Percentiles rank a stretch among this genome's conserved stretches.
Evolutionary conservation across 2,797 vertebrate genomes (phyloP).

Genomic region (Lemur catta): DNA sequence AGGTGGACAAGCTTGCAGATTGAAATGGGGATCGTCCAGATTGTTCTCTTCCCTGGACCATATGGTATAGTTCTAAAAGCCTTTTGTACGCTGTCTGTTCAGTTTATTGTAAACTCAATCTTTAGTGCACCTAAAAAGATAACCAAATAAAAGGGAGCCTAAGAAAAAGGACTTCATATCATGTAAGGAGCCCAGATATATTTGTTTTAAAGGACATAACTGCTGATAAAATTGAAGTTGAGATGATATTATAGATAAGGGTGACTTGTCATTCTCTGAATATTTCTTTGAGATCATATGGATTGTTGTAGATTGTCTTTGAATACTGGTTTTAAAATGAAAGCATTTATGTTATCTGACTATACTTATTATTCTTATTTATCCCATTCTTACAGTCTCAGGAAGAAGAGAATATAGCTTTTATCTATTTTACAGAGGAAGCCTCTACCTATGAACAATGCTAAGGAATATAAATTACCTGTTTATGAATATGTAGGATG

Average conservation of each 20-base stretch:
- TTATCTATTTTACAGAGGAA: constrained; percentile 1
- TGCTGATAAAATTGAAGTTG: constrained; percentile 54
- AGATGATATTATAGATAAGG: constrained; percentile 48
- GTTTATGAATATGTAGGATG: not conserved
- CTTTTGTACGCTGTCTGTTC: constrained; percentile 88
- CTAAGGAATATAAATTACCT: not conserved
- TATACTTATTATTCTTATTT: constrained; percentile 44
- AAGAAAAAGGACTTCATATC: constrained; percentile 71
- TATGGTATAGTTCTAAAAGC: constrained; percentile 89
- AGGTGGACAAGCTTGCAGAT: constrained; percentile 87
- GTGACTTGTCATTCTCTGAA: constrained; percentile 22
- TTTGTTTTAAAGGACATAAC: constrained; percentile 74
- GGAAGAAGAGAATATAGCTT: constrained; percentile 13
- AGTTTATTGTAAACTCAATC: constrained; percentile 86
- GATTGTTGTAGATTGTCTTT: constrained; percentile 64
- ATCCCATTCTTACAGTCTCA: not conserved
- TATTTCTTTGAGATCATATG: constrained; percentile 54
- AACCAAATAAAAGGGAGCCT: constrained; percentile 78
- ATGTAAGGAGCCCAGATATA: constrained; percentile 66
- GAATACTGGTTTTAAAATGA: constrained; percentile 60
- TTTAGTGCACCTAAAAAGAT: constrained; percentile 82
- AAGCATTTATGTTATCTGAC: constrained; percentile 69
- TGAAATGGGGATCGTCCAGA: constrained; percentile 87
- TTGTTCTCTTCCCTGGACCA: constrained; percentile 87
- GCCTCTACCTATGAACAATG: not conserved